A percentile compares a stretch with the other conserved stretches of the same genome.
Conservation (phyloP, 2,113 vertebrate species). For the Apodemus speciosus region DNA sequence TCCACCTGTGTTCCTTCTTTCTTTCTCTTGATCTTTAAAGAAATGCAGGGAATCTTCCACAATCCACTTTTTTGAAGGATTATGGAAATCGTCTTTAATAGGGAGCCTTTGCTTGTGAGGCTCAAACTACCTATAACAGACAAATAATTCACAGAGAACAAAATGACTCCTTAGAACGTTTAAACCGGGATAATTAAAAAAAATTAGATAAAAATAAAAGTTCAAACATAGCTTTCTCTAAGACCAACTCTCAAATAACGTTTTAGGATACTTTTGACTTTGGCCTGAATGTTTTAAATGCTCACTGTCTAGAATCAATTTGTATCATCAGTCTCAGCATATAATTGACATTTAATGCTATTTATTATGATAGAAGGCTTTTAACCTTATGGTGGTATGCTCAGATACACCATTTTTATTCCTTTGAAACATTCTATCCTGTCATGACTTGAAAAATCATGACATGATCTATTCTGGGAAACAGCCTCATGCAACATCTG, state of each 20-base stretch:
- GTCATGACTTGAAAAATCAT: slow-evolving; percentile 49
- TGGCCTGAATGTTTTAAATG: slow-evolving; percentile 12
- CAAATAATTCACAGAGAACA: slow-evolving; percentile 51
- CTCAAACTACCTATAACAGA: slow-evolving; percentile 9
- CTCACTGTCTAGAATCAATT: slow-evolving; percentile 20
- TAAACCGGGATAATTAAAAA: slow-evolving; percentile 54
- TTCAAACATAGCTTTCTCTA: slow-evolving; percentile 14
- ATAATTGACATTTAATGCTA: slow-evolving; percentile 10
- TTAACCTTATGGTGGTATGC: not conserved
- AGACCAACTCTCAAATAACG: not conserved
- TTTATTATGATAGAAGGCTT: slow-evolving; percentile 36
- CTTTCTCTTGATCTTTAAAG: slow-evolving; percentile 52
- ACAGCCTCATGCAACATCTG: slow-evolving; percentile 2
- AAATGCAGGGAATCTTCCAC: slow-evolving; percentile 52
- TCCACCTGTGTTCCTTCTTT: slow-evolving; percentile 58
- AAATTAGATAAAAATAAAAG: slow-evolving; percentile 52
- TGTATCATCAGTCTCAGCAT: not conserved
- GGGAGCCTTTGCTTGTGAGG: not conserved
- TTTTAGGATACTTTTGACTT: no score
- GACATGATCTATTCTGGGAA: slow-evolving; percentile 53
- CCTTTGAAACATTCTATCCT: slow-evolving; percentile 42
- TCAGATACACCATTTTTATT: not conserved
- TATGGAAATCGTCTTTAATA: slow-evolving; percentile 66
- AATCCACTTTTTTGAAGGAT: slow-evolving; percentile 67
- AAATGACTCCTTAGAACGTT: slow-evolving; percentile 59